Base-by-base conservation (phyloP, 1,140 invertebrate genomes). In the Subanguina moxae region DNA sequence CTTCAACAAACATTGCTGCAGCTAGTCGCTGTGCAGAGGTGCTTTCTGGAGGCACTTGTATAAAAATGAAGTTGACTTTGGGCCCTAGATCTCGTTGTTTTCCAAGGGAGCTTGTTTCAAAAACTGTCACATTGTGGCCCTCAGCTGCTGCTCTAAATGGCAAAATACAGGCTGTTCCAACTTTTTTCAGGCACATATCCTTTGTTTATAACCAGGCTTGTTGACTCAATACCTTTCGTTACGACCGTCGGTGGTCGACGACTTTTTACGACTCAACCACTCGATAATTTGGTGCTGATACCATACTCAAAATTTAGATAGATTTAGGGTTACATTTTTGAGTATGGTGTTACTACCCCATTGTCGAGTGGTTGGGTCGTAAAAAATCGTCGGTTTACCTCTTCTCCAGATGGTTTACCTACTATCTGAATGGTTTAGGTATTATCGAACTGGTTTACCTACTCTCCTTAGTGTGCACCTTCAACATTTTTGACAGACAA, bases 1-100 rank as follows among this genome's bases (percentile, higher is more conserved):
- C 57, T n/a, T 30, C 9, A n/a, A 15, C 23, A 8, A 73, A 70
- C 52, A 74, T 74, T 15, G 43, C 17, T 38, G 17, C 62, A 27
- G 43, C 70, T n/a, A 70, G 11, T 19, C 19, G 57, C 7, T 30
- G 30, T 17, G 57, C 15, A 45, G 73, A 32, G 27, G 25, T 75
- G 11, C 43, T 38, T 9, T 70, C 71, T 23, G 63, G 27, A 17
- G 68, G 72, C 17, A 70, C 58, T 27, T 57, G 68, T 65, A 70
- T 28, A 65, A 64, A 65, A 17, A 74, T 15, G 19, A 70, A 19
- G n/a, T 23, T 73, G 3, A 70, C 58, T 62, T 70, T 65, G 9
- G 68, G 38, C 17, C 71, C 68, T 17, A 70, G 48, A 74, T 74
- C 61, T 21, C 71, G 70, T 28, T 32, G 28, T 43, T 74, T 74